phyloP scores from a whole-genome alignment of 2,888 invertebrate species.

The Andrena marginata region DNA sequence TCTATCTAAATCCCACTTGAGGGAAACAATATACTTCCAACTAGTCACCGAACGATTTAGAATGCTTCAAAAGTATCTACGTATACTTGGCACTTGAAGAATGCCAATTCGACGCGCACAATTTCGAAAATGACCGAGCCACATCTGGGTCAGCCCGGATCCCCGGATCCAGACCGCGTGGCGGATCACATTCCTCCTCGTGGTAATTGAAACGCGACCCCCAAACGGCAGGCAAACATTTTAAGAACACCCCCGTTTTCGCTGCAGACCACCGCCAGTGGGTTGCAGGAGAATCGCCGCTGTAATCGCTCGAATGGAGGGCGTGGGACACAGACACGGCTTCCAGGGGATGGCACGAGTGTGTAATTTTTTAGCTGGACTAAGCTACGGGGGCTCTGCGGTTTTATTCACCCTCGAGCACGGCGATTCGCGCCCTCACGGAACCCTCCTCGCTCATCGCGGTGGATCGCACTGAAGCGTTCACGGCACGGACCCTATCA shows the following conservation, averaged over 20 bases:
- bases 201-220: too few species aligned
- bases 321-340: not conserved
- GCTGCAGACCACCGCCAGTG: not conserved
- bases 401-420: constrained; percentile 79
- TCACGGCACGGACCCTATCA: constrained; percentile 73
- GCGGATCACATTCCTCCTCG: too few species aligned
- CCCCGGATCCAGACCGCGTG: too few species aligned
- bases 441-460: constrained; percentile 79
- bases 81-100: too few species aligned
- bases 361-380: not conserved
- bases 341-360: not conserved
- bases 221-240: not conserved
- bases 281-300: not conserved
- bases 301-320: not conserved
- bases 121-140: not conserved
- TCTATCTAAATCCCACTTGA: not conserved
- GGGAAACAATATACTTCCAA: not conserved
- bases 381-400: constrained; percentile 1
- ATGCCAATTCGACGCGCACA: not conserved
- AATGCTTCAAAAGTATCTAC: too few species aligned
- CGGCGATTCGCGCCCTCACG: constrained; percentile 80
- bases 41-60: not conserved
- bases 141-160: too few species aligned
- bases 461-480: constrained; percentile 72
- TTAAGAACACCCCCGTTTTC: not conserved